Base-by-base conservation (phyloP, 2,888 invertebrate genomes). In the Volucella bombylans region DNA sequence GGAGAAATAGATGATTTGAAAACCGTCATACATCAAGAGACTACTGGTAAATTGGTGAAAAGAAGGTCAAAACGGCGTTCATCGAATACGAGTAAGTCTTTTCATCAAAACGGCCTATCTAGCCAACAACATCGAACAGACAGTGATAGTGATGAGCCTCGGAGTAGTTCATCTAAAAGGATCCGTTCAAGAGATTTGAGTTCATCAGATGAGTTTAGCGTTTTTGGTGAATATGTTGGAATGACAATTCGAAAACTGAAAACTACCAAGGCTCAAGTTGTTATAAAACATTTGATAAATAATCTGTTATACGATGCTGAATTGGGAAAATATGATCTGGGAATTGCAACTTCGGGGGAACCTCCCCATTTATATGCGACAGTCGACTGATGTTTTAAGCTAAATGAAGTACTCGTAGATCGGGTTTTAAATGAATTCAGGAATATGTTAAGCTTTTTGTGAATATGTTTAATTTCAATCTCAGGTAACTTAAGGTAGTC, bases 191-290 rank as follows among this genome's bases (percentile, higher is more conserved):
- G 31, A 9, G 57, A 52, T 10, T 8, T 69, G 18, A 76, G 9
- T 39, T 71, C 15, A 14, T 52, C 71, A 64, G 91, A 91, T 86
- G 91, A 91, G 74, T 91, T 90, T 69, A 90, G 90, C 0, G 90
- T 91, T 61, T 91, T 91, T 86, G 91, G 91, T 14, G 91, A 91
- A 77, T 91, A 91, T 74, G 91, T 91, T 80, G 91, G 90, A 79
- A 90, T 91, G 73, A 91, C 91, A 59, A 91, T 91, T 87, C 88
- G 91, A 67, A 91, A 90, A 68, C 86, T 91, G 65, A 90, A 90
- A 87, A 90, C 91, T 18, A 87, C 90, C 73, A 91, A 91, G 82
- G 89, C 91, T 18, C 90, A 91, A 87, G 90, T 91, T 38, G 91
- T 90, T 41, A 90, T 91, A 47, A 91, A 91, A 80, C 91, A 91